phyloP scores from a whole-genome alignment of 2,888 invertebrate species.

The Calameuta pallipes region DNA sequence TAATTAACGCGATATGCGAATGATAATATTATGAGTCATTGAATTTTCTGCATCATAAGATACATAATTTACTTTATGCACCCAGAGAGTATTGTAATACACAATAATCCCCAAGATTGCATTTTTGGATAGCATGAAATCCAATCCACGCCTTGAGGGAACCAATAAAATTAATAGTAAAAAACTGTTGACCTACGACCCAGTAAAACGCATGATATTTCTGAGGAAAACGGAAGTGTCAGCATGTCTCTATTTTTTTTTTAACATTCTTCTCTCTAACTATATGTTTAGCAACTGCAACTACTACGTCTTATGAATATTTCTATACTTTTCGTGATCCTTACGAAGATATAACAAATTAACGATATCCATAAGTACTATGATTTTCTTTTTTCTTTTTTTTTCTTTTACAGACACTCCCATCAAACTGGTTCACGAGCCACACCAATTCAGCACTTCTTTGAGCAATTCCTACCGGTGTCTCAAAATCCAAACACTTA shows the following conservation, averaged over 20 bases:
- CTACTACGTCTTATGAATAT: neutral
- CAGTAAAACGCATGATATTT: neutral
- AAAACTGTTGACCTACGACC: neutral
- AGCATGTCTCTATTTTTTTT: neutral
- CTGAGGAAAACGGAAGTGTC: neutral
- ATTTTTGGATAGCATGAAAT: neutral
- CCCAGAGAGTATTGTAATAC: neutral
- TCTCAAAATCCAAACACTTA: constrained; percentile 69
- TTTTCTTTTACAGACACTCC: constrained; percentile 48
- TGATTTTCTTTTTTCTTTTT: neutral
- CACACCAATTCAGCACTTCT: constrained; percentile 71
- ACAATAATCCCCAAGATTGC: neutral
- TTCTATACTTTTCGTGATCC: neutral
- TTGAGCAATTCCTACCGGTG: constrained; percentile 81
- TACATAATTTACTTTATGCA: neutral
- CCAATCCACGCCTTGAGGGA: neutral
- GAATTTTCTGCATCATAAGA: neutral
- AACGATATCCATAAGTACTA: neutral
- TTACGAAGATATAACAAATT: neutral
- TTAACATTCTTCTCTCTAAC: neutral
- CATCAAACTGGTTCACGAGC: constrained; percentile 68
- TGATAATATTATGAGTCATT: too few relatives aligned
- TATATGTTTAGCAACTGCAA: neutral
- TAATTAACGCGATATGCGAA: too few relatives aligned
- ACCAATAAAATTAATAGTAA: neutral